Percentiles rank a stretch among this genome's conserved stretches.
Conservation (phyloP, 2,797 vertebrate species). For the Harpagifer antarcticus region DNA sequence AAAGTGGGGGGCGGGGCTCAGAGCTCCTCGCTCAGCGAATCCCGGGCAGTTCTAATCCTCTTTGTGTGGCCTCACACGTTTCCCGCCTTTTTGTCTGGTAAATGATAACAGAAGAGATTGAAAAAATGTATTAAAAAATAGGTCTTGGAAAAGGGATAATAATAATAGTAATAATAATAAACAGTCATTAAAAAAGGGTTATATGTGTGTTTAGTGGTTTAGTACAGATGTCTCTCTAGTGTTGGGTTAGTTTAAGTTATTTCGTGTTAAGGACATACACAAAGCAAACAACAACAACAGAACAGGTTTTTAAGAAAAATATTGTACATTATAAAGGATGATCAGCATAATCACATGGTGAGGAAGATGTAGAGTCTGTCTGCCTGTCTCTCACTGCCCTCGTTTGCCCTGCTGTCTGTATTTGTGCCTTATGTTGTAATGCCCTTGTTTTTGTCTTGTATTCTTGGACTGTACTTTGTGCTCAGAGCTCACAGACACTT, state of each 20-base stretch:
- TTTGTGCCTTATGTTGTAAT: neutral
- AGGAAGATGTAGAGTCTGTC: neutral
- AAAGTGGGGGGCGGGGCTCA: constrained; percentile 65
- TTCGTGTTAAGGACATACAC: constrained; percentile 37
- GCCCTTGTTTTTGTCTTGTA: neutral
- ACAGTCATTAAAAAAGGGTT: constrained; percentile 65
- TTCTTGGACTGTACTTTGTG: constrained; percentile 13
- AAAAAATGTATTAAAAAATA: constrained; percentile 79
- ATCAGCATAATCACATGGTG: neutral
- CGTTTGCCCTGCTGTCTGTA: neutral
- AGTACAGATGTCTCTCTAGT: constrained; percentile 48
- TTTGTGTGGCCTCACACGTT: constrained; percentile 88
- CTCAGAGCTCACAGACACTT: neutral
- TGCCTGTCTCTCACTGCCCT: neutral
- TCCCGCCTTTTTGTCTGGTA: constrained; percentile 89
- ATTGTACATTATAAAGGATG: constrained; percentile 3
- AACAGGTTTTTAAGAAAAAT: constrained; percentile 6
- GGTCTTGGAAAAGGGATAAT: constrained; percentile 53
- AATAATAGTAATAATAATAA: constrained; percentile 54
- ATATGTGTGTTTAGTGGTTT: constrained; percentile 66
- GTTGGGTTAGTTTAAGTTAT: constrained; percentile 40
- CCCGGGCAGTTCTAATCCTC: constrained; percentile 88
- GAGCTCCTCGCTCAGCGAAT: constrained; percentile 88
- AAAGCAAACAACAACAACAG: constrained; percentile 43
- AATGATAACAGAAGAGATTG: constrained; percentile 88